A percentile compares a stretch with the other conserved stretches of the same genome.
These are phyloP conservation scores for Lomographa bimaculata DNA, from an alignment of 2,888 invertebrate genomes.

Conservation along the genomic window DNA sequence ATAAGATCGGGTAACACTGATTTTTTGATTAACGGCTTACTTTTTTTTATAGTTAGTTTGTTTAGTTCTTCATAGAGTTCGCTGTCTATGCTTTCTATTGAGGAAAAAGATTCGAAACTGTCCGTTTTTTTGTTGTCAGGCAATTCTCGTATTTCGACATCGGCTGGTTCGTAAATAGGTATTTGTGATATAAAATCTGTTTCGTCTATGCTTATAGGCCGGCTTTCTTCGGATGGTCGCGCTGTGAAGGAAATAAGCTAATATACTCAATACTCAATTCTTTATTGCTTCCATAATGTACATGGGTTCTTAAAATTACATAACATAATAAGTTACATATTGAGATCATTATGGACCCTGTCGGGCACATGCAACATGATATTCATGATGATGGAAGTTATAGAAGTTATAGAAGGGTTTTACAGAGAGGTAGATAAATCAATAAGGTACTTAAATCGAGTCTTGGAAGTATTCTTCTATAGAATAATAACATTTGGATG, in stretches of 20 bases:
- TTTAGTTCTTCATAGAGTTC: constrained; percentile 67
- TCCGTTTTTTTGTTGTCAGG: constrained; percentile 47
- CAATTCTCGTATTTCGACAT: constrained; percentile 60
- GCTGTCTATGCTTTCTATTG: constrained; percentile 66
- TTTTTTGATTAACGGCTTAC: constrained; percentile 51
- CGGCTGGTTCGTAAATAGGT: constrained; percentile 69
- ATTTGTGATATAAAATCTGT: constrained; percentile 67
- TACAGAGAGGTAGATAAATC: too few relatives aligned
- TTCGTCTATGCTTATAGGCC: constrained; percentile 40
- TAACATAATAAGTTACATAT: too few relatives aligned
- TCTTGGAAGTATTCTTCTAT: too few relatives aligned
- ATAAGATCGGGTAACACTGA: constrained; percentile 68
- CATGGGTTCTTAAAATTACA: too few relatives aligned
- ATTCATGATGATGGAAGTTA: too few relatives aligned
- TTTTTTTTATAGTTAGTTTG: constrained; percentile 59
- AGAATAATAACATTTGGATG: too few relatives aligned
- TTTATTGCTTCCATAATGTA: too few relatives aligned
- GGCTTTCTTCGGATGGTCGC: constrained; percentile 31
- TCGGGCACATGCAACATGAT: too few relatives aligned
- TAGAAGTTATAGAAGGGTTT: too few relatives aligned
- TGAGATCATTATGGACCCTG: too few relatives aligned
- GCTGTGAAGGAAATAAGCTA: constrained; percentile 36
- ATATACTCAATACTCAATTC: too few relatives aligned
- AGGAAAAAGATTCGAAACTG: constrained; percentile 67
- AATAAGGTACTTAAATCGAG: too few relatives aligned